Percentiles rank a stretch among this genome's conserved stretches.
Conservation (phyloP, 2,113 vertebrate species). For the Oreochromis tanganicae region DNA sequence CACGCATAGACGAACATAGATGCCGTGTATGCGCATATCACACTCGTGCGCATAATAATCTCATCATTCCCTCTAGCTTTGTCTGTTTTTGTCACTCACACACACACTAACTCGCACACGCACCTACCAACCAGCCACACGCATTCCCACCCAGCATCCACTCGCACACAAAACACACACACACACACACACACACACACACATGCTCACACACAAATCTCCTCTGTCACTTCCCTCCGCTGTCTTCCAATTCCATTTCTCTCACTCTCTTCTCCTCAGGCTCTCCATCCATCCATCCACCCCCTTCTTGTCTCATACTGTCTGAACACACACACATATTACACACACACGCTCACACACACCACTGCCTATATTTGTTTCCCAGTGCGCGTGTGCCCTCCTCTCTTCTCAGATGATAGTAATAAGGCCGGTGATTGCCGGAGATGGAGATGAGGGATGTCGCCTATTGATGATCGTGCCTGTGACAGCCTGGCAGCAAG, state of each 20-base stretch:
- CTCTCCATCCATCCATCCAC: conserved; percentile 64
- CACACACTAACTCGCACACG: conserved; percentile 7
- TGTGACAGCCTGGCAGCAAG: conserved; percentile 48
- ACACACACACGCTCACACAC: neutral
- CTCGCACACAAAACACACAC: neutral
- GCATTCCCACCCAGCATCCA: conserved; percentile 11
- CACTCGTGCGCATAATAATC: conserved; percentile 43
- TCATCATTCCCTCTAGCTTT: conserved; percentile 50
- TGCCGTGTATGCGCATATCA: conserved; percentile 11
- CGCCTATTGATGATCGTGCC: conserved; percentile 46
- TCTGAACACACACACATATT: conserved; percentile 7
- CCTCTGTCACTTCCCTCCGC: conserved; percentile 22
- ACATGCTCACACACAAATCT: neutral
- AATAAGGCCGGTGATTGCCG: conserved; percentile 58
- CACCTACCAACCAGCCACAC: conserved; percentile 29
- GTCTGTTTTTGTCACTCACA: conserved; percentile 47
- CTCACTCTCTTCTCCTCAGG: conserved; percentile 52
- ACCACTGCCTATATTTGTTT: neutral
- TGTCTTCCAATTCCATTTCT: conserved; percentile 46
- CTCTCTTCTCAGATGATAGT: conserved; percentile 44
- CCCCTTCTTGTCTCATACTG: conserved; percentile 37
- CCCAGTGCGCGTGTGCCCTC: neutral
- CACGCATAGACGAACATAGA: conserved; percentile 1
- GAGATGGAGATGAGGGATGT: conserved; percentile 56
- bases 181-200: neutral